Conservation (phyloP, 2,797 vertebrate species). For the Sebastes cheni region DNA sequence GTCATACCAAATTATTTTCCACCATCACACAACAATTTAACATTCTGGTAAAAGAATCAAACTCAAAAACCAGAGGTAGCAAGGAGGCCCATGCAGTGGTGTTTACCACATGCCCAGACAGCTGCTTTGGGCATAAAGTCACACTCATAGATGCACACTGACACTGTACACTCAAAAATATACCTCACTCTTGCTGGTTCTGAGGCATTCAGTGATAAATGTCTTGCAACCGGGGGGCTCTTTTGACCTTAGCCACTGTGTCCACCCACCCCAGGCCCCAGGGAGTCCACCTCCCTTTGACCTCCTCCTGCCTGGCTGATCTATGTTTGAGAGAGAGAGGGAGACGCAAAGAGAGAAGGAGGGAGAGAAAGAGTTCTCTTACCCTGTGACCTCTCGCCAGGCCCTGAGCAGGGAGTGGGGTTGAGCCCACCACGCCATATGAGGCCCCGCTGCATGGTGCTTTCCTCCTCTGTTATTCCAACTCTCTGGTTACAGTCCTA, state of each 20-base stretch:
- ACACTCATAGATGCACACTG: neutral
- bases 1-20: neutral
- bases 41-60: neutral
- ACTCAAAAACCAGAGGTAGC: neutral
- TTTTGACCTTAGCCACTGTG: conserved; percentile 61
- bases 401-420: conserved; percentile 51
- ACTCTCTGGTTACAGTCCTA: conserved; percentile 84
- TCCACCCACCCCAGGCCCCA: conserved; percentile 43
- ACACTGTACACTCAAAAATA: neutral
- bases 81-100: neutral
- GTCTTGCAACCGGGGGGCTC: conserved; percentile 29
- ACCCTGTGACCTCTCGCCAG: conserved; percentile 68
- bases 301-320: conserved; percentile 51
- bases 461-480: conserved; percentile 81
- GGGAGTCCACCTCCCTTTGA: conserved; percentile 58
- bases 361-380: conserved; percentile 19
- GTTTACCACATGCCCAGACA: neutral
- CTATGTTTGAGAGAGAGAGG: conserved; percentile 32
- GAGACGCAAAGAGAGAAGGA: neutral
- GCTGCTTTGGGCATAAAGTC: neutral
- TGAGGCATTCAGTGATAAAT: conserved; percentile 61
- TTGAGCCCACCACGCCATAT: conserved; percentile 57
- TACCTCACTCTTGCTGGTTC: neutral
- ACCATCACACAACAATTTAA: neutral
- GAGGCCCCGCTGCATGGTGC: conserved; percentile 49